Percentiles rank a stretch among this genome's conserved stretches.
Conservation (phyloP, 2,888 invertebrate genomes). For the Dynastes maya region DNA sequence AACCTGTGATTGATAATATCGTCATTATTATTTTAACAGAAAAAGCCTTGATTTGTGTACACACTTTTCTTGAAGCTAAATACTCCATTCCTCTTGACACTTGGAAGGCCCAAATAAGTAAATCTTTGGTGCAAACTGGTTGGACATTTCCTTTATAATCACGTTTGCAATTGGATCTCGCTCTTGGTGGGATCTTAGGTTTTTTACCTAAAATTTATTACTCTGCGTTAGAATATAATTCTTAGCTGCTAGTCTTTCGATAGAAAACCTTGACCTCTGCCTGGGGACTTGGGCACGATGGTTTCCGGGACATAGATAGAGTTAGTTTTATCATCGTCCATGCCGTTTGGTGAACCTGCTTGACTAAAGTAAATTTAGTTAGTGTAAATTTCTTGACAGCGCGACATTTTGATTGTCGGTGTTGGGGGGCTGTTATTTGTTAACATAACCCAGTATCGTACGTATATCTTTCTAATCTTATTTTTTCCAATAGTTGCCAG, state of each 20-base stretch:
- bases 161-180: constrained; percentile 82
- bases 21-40: background rate
- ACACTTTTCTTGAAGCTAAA: constrained; percentile 87
- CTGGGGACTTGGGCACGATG: constrained; percentile 59
- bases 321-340: constrained; percentile 63
- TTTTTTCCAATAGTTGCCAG: no score
- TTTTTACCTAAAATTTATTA: constrained; percentile 62
- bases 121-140: constrained; percentile 86
- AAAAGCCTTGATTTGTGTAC: constrained; percentile 4
- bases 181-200: constrained; percentile 78
- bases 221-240: background rate
- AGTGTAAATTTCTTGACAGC: no score
- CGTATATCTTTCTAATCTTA: no score
- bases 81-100: constrained; percentile 97
- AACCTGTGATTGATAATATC: constrained; percentile 71
- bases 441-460: no score
- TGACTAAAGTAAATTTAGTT: constrained; percentile 30
- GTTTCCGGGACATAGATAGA: constrained; percentile 55
- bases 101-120: constrained; percentile 94
- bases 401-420: no score
- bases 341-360: constrained; percentile 56
- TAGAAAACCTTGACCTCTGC: constrained; percentile 50
- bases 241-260: background rate
- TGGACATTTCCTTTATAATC: constrained; percentile 66
- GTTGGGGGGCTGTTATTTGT: no score